Percentiles rank a stretch among this genome's conserved stretches.
Conservation (phyloP, 2,113 vertebrate species). For the Pteronura brasiliensis region DNA sequence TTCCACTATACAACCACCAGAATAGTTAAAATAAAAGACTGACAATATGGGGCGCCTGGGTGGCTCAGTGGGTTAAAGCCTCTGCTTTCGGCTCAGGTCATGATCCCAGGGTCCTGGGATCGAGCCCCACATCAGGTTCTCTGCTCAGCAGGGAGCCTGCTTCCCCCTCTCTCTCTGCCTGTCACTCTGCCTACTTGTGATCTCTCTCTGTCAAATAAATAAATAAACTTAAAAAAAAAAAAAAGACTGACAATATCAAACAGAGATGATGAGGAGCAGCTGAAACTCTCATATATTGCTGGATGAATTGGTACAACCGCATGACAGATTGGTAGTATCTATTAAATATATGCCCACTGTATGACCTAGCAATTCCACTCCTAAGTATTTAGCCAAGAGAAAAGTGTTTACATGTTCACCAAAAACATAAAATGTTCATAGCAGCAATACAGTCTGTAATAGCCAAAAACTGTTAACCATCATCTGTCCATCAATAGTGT, state of each 20-base stretch:
- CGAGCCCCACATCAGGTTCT: too few relatives aligned
- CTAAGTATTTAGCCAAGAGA: not conserved
- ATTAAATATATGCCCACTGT: not conserved
- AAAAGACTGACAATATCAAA: not conserved
- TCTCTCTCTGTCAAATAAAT: too few relatives aligned
- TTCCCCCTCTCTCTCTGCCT: too few relatives aligned
- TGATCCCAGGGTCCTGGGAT: too few relatives aligned
- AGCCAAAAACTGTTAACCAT: not conserved
- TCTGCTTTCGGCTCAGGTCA: too few relatives aligned
- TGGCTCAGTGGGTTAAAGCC: too few relatives aligned
- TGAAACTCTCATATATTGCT: not conserved
- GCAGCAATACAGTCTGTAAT: not conserved
- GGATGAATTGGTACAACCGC: not conserved
- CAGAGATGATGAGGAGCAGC: not conserved
- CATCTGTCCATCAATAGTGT: not conserved
- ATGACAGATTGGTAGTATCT: not conserved
- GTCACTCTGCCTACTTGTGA: too few relatives aligned
- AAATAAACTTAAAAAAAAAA: too few relatives aligned
- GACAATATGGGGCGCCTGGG: too few relatives aligned
- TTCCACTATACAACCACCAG: not conserved
- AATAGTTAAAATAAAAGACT: constrained; percentile 2
- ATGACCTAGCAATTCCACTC: not conserved
- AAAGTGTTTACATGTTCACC: not conserved
- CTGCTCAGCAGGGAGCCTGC: too few relatives aligned
- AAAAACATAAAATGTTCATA: not conserved